Evolutionary conservation across 2,797 vertebrate genomes (phyloP), one percentile per base, ranked within the genome.

Genomic region (Artibeus lituratus): DNA sequence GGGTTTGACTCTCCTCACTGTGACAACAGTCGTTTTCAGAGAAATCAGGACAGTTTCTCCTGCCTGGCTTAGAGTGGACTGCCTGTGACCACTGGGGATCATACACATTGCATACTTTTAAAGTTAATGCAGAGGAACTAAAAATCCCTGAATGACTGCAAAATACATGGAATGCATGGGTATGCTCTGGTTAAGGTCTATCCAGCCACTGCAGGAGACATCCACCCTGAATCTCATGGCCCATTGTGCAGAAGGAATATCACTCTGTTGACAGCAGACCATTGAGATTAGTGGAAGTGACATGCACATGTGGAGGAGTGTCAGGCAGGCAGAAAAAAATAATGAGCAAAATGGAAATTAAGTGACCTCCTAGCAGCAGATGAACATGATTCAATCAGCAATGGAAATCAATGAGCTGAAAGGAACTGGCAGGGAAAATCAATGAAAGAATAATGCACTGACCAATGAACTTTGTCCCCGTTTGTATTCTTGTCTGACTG

Each of bases 371-470:
- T 47, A 65, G 57, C 29, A 24, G 72, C 44, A 91, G 80, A 96
- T 77, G 90, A 94, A 67, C 67, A 70, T 32, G 83, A 82, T 91
- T 95, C 95, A 95, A 91, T 96, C 95, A 97, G 72, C 53, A 92
- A 82, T 83, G 59, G 92, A 96, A 97, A 97, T 97, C 96, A 95
- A 95, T 96, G 90, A 96, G 49, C 80, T 91, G 92, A 95, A 96
- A 93, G 88, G 37, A 94, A 55, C 57, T 91, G 65, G 70, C 51
- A 39, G 57, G 42, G 76, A 72, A 95, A 97, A 96, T 91, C 91
- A 70, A 81, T 92, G 87, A 80, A n/a, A 29, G 44, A 84, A 59
- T 94, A 70, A 93, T 49, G 74, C n/a, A 83, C 86, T 90, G 93
- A 69, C 47, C 72, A 91, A 29, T 93, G 87, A 94, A 91, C 35